These are phyloP conservation scores for Polia nebulosa DNA, from an alignment of 2,888 invertebrate species.

Conservation along the genomic window DNA sequence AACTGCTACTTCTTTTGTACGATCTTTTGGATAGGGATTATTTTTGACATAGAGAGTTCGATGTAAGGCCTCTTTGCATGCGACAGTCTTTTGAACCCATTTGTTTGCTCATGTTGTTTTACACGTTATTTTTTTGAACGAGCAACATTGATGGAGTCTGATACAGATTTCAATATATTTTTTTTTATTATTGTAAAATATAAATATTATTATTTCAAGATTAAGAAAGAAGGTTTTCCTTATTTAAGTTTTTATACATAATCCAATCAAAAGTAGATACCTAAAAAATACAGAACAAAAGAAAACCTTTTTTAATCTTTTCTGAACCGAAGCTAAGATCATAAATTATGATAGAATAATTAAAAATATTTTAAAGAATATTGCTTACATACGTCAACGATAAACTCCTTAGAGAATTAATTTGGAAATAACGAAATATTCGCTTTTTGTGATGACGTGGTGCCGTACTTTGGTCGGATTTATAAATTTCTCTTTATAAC, in stretches of 20 bases:
- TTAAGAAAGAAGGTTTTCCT: background rate
- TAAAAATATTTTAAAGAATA: slow-evolving; percentile 1
- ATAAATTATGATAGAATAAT: slow-evolving; percentile 7
- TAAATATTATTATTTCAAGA: too few species aligned
- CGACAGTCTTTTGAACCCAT: background rate
- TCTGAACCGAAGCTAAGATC: background rate
- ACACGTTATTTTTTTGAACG: background rate
- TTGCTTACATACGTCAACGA: slow-evolving; percentile 10
- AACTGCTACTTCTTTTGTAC: background rate
- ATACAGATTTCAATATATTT: background rate
- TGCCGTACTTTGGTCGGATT: background rate
- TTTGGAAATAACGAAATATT: slow-evolving; percentile 10
- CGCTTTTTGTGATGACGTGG: background rate
- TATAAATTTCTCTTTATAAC: background rate
- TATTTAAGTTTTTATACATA: background rate
- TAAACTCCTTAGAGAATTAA: slow-evolving; percentile 9
- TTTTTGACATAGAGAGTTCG: background rate
- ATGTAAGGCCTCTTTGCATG: background rate
- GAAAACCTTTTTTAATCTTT: slow-evolving; percentile 3
- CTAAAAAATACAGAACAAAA: slow-evolving; percentile 3
- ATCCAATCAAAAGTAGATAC: background rate
- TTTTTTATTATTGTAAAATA: too few species aligned
- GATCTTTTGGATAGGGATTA: background rate
- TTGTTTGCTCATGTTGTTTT: background rate
- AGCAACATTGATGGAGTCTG: background rate